phyloP scores from a whole-genome alignment of 2,113 vertebrate genomes.

The Callaeas wilsoni region DNA sequence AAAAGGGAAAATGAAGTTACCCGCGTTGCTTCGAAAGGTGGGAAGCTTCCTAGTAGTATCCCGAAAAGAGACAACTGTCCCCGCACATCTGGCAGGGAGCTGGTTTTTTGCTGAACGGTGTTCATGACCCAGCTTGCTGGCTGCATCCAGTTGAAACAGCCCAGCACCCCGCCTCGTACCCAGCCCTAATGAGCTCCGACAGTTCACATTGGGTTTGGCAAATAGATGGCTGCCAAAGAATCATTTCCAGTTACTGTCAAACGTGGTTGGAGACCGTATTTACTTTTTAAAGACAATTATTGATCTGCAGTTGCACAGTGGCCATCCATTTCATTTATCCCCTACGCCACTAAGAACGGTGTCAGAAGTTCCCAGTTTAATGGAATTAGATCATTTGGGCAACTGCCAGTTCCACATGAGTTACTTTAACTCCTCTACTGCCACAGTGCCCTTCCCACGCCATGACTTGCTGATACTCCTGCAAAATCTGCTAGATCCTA shows the following conservation, averaged over 20 bases:
- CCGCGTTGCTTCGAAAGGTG: background rate
- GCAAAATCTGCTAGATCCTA: background rate
- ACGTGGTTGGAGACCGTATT: background rate
- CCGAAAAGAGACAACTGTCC: background rate
- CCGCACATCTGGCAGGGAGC: background rate
- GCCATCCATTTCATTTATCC: background rate
- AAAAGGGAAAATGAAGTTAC: background rate
- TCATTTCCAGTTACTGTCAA: background rate
- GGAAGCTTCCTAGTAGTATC: fast-evolving
- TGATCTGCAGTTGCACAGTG: background rate
- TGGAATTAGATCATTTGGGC: background rate
- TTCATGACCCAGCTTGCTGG: background rate
- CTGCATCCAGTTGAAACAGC: background rate
- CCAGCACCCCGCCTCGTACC: background rate
- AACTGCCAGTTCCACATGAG: background rate
- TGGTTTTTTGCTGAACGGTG: background rate
- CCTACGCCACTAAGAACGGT: background rate
- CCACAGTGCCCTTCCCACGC: background rate
- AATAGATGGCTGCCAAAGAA: background rate
- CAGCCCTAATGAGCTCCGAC: background rate
- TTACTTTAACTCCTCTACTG: background rate
- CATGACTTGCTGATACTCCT: background rate
- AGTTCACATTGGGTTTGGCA: background rate
- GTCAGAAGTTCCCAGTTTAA: background rate
- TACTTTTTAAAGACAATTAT: background rate